Conservation (phyloP, 2,113 vertebrate species). For the Sylvicapra grimmia region DNA sequence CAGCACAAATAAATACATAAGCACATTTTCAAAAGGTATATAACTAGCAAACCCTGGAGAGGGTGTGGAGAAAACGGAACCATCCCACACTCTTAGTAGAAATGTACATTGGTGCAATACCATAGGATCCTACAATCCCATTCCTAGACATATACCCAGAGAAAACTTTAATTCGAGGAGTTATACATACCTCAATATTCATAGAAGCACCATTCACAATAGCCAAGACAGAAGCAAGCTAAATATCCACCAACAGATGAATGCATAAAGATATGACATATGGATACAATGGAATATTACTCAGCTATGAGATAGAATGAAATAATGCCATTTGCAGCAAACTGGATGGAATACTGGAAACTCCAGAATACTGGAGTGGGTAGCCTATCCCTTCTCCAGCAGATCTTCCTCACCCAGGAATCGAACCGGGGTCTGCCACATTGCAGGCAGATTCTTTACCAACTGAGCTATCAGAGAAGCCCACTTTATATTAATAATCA, state of each 20-base stretch:
- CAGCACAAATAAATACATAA: not conserved
- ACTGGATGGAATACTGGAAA: not conserved
- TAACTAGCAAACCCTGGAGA: not conserved
- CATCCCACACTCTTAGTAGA: not conserved
- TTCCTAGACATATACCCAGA: not conserved
- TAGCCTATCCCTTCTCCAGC: not conserved
- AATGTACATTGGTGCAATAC: not conserved
- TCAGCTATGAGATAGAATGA: not conserved
- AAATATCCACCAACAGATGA: not conserved
- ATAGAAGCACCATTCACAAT: not conserved
- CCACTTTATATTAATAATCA: not conserved
- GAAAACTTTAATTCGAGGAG: not conserved
- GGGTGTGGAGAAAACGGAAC: not conserved
- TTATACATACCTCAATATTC: not conserved
- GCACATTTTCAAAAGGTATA: not conserved
- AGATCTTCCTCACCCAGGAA: not conserved
- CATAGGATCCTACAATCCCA: not conserved
- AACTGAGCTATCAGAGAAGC: not conserved
- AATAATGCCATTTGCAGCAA: not conserved
- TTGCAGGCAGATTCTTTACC: not conserved
- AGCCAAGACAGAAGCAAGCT: not conserved
- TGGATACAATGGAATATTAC: not conserved
- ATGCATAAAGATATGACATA: not conserved
- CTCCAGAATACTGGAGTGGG: not conserved
- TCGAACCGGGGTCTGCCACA: fast-evolving